phyloP scores from a whole-genome alignment of 2,797 vertebrate species.

The Schizopygopsis pylzovi region DNA sequence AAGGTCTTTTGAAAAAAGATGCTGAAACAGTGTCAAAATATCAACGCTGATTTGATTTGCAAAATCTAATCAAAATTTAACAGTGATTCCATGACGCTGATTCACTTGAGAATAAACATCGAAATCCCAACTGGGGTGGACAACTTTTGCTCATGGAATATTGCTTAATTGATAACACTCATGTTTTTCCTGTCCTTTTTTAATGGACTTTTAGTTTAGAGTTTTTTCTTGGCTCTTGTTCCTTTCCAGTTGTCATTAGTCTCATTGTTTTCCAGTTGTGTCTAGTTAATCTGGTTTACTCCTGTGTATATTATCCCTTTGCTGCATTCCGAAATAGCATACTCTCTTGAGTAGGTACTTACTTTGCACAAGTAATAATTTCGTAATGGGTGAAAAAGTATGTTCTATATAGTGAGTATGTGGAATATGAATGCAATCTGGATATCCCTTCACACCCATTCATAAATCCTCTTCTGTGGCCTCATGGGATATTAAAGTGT shows the following conservation, averaged over 20 bases:
- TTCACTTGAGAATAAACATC: not conserved
- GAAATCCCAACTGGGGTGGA: not conserved
- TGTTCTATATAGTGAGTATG: not conserved
- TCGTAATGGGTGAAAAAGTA: not conserved
- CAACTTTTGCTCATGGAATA: not conserved
- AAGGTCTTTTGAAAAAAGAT: not conserved
- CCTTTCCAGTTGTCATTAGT: not conserved
- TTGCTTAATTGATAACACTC: not conserved
- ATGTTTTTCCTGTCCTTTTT: not conserved
- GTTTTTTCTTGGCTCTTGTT: not conserved
- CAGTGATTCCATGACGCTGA: not conserved
- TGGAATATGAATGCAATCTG: not conserved
- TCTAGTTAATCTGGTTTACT: not conserved
- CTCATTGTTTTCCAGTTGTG: not conserved
- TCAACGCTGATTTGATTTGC: not conserved
- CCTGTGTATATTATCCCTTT: not conserved
- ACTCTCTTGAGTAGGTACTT: not conserved
- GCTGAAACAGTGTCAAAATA: too few species aligned
- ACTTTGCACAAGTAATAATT: not conserved
- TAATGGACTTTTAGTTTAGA: not conserved
- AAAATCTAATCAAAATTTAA: not conserved
- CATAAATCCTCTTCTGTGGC: not conserved
- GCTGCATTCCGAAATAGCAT: not conserved
- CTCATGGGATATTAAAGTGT: not conserved
- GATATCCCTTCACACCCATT: not conserved